Percentiles rank a stretch among this genome's conserved stretches.
These are phyloP conservation scores for Meteorus colon DNA, from an alignment of 2,888 invertebrate species.

Conservation along the genomic window DNA sequence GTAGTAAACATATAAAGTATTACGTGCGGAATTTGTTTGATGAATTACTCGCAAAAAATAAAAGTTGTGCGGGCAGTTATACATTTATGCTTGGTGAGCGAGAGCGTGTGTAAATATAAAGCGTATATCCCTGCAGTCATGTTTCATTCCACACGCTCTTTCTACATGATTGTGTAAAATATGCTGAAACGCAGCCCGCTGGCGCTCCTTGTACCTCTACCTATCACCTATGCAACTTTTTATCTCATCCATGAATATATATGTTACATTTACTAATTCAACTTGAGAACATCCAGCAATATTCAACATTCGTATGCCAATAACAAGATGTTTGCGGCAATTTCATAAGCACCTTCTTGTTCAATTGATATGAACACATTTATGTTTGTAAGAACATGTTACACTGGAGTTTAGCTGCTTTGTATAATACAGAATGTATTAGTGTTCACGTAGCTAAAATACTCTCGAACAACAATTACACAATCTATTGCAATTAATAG, in stretches of 20 bases:
- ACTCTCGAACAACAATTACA: slow-evolving; percentile 58
- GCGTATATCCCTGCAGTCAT: background rate
- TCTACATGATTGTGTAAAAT: slow-evolving; percentile 37
- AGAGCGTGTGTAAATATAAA: slow-evolving; percentile 11
- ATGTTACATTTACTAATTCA: slow-evolving; percentile 4
- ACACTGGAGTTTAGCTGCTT: background rate
- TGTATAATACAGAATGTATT: slow-evolving; percentile 16
- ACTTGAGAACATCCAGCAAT: slow-evolving; percentile 10
- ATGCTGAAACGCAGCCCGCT: slow-evolving; percentile 1
- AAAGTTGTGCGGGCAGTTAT: slow-evolving; percentile 16
- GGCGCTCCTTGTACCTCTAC: slow-evolving; percentile 13
- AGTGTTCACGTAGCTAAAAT: slow-evolving; percentile 33
- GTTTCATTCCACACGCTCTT: slow-evolving; percentile 25
- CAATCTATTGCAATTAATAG: slow-evolving; percentile 64
- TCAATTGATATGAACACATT: background rate
- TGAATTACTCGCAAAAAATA: slow-evolving; percentile 30
- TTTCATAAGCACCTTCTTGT: background rate
- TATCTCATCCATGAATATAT: slow-evolving; percentile 12
- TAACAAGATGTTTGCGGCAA: slow-evolving; percentile 5
- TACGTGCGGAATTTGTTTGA: slow-evolving; percentile 35
- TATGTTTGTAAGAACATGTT: background rate
- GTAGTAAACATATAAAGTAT: background rate
- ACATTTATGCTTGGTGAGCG: slow-evolving; percentile 26
- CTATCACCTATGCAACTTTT: slow-evolving; percentile 22
- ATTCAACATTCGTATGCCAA: slow-evolving; percentile 14